Percentiles rank a stretch among this genome's conserved stretches.
Evolutionary conservation across 2,113 vertebrate genomes (phyloP).

Genomic region (Gadus chalcogrammus): DNA sequence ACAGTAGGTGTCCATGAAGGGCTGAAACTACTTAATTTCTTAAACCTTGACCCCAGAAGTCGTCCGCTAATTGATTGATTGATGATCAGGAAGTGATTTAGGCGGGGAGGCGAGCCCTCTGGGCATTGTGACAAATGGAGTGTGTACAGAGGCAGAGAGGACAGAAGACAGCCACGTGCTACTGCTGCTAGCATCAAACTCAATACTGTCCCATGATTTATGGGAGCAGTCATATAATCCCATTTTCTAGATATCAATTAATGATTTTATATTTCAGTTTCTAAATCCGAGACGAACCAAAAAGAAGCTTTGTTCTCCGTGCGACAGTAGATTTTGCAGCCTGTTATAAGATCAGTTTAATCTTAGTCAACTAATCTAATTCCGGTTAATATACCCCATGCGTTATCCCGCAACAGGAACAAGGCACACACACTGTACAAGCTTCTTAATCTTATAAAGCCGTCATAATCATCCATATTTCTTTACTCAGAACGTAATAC

Average conservation of each 20-base stretch:
- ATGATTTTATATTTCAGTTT: constrained; percentile 22
- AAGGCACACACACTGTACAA: not conserved
- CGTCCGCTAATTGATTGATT: constrained; percentile 56
- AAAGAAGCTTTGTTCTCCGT: not conserved
- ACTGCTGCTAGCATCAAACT: constrained; percentile 5
- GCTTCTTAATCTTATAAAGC: constrained; percentile 8
- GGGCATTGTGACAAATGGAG: constrained; percentile 40
- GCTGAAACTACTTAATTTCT: not conserved
- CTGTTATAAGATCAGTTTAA: constrained; percentile 8
- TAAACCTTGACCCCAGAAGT: constrained; percentile 50
- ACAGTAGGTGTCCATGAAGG: constrained; percentile 15
- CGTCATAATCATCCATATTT: constrained; percentile 29
- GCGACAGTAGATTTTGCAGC: not conserved
- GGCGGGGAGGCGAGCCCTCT: constrained; percentile 28
- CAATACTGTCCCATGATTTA: constrained; percentile 9
- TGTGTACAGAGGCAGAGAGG: constrained; percentile 7
- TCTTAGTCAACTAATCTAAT: constrained; percentile 17
- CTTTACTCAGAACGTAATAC: constrained; percentile 24
- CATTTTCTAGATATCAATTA: constrained; percentile 21
- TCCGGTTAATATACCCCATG: constrained; percentile 7
- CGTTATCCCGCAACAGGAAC: not conserved
- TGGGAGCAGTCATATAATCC: constrained; percentile 10
- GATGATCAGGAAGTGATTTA: constrained; percentile 58
- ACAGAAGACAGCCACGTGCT: constrained; percentile 16
- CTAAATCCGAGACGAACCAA: not conserved